Evolutionary conservation across 1,140 invertebrate genomes (phyloP).

Genomic region (Protaetia brevitarsis): DNA sequence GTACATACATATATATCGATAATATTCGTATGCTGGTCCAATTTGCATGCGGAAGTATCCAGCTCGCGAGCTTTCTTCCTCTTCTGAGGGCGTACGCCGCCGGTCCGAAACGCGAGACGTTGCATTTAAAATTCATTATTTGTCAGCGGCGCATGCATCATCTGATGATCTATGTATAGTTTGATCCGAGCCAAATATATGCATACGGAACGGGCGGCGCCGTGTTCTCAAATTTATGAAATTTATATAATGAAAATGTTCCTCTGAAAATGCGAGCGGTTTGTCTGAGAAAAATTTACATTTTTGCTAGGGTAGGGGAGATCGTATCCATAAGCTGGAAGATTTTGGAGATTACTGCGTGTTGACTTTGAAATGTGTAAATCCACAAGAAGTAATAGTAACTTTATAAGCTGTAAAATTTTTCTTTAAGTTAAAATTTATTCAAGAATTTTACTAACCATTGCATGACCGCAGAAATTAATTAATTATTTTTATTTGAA

Average conservation of each 20-base stretch:
- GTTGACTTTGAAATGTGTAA: too few relatives aligned
- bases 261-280: constrained; percentile 1
- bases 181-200: constrained; percentile 10
- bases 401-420: too few relatives aligned
- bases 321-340: too few relatives aligned
- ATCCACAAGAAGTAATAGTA: too few relatives aligned
- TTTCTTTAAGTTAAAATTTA: too few relatives aligned
- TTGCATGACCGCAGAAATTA: too few relatives aligned
- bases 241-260: constrained; percentile 23
- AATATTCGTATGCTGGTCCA: constrained; percentile 8
- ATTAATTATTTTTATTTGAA: too few relatives aligned
- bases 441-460: too few relatives aligned
- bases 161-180: constrained; percentile 16
- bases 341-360: too few relatives aligned
- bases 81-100: constrained; percentile 12
- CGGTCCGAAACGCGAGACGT: not conserved
- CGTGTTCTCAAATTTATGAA: constrained; percentile 18
- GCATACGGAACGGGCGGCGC: not conserved
- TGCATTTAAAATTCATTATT: constrained; percentile 23
- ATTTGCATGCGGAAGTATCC: constrained; percentile 17
- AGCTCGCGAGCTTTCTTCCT: constrained; percentile 19
- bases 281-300: constrained; percentile 18
- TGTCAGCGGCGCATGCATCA: constrained; percentile 22
- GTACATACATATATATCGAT: constrained; percentile 17
- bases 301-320: not conserved